Evolutionary conservation across 1,140 invertebrate species (phyloP).

Genomic region (Steinernema feltiae): DNA sequence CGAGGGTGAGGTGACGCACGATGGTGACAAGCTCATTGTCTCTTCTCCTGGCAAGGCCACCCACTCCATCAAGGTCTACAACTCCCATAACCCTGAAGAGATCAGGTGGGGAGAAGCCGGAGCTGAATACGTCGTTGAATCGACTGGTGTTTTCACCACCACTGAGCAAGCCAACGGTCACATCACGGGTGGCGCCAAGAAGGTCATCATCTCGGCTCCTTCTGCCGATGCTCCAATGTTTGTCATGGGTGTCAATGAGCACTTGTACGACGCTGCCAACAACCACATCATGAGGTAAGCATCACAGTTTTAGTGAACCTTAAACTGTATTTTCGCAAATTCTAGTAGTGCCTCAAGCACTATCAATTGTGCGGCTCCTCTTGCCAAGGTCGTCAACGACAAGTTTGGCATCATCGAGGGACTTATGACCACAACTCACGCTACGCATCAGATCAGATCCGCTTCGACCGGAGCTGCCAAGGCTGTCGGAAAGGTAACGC

Average conservation of each 20-base stretch:
- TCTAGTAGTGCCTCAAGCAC: slow-evolving; percentile 92
- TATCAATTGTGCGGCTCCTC: slow-evolving; percentile 94
- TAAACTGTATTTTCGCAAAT: slow-evolving; percentile 23
- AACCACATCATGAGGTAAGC: slow-evolving; percentile 66
- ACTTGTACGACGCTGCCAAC: slow-evolving; percentile 74
- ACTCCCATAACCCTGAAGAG: slow-evolving; percentile 68
- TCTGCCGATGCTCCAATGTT: slow-evolving; percentile 98
- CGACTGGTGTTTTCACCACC: slow-evolving; percentile 92
- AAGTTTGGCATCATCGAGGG: slow-evolving; percentile 92
- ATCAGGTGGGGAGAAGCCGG: slow-evolving; percentile 82
- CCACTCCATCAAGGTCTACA: slow-evolving; percentile 75
- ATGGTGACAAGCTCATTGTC: slow-evolving; percentile 73
- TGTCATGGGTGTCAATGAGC: slow-evolving; percentile 82
- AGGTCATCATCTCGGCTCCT: slow-evolving; percentile 94
- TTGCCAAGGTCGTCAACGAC: slow-evolving; percentile 91
- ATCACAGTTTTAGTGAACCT: no score
- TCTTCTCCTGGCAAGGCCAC: slow-evolving; percentile 64
- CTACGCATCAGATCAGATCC: slow-evolving; percentile 96
- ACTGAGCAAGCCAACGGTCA: slow-evolving; percentile 79
- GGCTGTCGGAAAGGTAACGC: slow-evolving; percentile 76
- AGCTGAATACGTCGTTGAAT: slow-evolving; percentile 89
- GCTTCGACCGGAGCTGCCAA: slow-evolving; percentile 95
- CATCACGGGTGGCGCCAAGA: slow-evolving; percentile 85
- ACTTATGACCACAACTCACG: slow-evolving; percentile 97
- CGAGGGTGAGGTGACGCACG: slow-evolving; percentile 74